A percentile compares a stretch with the other conserved stretches of the same genome.
Evolutionary conservation across 2,113 vertebrate genomes (phyloP).

Genomic region (Elanoides forficatus): DNA sequence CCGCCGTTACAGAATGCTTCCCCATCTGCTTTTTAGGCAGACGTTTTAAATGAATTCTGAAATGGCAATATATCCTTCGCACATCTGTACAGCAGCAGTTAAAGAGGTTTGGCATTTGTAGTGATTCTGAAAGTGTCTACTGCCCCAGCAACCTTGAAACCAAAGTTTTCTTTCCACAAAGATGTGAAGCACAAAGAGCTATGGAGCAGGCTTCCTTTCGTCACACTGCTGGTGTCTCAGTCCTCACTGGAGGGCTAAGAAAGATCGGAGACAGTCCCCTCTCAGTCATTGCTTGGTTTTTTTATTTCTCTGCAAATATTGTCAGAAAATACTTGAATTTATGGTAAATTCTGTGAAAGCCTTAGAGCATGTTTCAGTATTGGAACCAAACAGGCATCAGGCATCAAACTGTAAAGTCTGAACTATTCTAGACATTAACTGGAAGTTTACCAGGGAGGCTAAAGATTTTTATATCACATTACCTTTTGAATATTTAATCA

Average conservation of each 20-base stretch:
- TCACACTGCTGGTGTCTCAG: neutral
- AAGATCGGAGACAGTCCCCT: neutral
- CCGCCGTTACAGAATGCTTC: neutral
- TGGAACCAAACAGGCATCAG: neutral
- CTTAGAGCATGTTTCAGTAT: neutral
- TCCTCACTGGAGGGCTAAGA: rapidly evolving
- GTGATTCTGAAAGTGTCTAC: neutral
- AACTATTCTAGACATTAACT: neutral
- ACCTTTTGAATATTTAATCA: neutral
- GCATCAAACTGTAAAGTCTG: neutral
- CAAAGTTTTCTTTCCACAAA: neutral
- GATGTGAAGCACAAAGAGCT: neutral
- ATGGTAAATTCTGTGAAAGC: neutral
- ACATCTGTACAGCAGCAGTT: neutral
- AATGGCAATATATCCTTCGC: neutral
- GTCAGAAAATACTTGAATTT: neutral
- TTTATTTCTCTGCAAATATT: neutral
- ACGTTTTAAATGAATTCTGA: neutral
- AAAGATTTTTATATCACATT: neutral
- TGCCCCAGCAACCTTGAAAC: neutral
- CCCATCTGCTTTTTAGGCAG: neutral
- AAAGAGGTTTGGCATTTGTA: neutral
- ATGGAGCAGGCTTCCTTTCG: rapidly evolving
- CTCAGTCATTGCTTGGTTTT: neutral
- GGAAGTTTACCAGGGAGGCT: neutral